Conservation (phyloP, 2,113 vertebrate species). For the Australoheros scitulus region DNA sequence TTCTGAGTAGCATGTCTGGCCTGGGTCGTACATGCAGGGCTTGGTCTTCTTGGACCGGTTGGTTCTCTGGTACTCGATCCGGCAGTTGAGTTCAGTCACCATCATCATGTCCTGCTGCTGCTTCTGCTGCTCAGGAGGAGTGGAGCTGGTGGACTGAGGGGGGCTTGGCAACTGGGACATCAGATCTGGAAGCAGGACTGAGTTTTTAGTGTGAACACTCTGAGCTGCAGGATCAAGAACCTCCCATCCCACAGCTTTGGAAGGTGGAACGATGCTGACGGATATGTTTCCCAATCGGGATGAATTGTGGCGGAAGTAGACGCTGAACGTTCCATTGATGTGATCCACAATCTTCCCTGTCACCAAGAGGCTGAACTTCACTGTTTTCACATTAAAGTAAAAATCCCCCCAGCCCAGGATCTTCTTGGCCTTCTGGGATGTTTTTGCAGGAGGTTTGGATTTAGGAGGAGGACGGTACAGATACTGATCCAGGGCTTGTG, state of each 20-base stretch:
- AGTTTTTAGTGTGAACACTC: slow-evolving; percentile 24
- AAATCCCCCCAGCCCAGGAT: slow-evolving; percentile 83
- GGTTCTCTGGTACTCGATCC: slow-evolving; percentile 81
- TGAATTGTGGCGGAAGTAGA: slow-evolving; percentile 84
- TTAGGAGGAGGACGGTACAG: slow-evolving; percentile 59
- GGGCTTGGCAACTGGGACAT: slow-evolving; percentile 36
- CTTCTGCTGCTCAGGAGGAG: slow-evolving; percentile 39
- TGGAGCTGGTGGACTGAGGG: slow-evolving; percentile 54
- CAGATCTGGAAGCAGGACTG: slow-evolving; percentile 51
- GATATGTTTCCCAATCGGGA: slow-evolving; percentile 81
- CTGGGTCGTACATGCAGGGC: slow-evolving; percentile 78
- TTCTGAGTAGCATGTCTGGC: slow-evolving; percentile 80
- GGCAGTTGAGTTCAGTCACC: slow-evolving; percentile 77
- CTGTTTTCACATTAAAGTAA: slow-evolving; percentile 80
- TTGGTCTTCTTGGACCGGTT: slow-evolving; percentile 81
- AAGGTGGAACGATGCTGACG: slow-evolving; percentile 81
- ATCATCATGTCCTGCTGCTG: slow-evolving; percentile 67
- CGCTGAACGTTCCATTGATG: slow-evolving; percentile 81
- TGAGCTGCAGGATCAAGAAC: slow-evolving; percentile 28
- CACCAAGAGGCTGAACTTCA: slow-evolving; percentile 82
- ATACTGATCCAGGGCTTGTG: slow-evolving; percentile 69
- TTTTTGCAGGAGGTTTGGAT: slow-evolving; percentile 66
- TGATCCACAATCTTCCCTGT: slow-evolving; percentile 84
- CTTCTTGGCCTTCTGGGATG: slow-evolving; percentile 78
- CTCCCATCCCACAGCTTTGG: slow-evolving; percentile 78